Conservation (phyloP, 2,113 vertebrate genomes). For the Calcarius ornatus region DNA sequence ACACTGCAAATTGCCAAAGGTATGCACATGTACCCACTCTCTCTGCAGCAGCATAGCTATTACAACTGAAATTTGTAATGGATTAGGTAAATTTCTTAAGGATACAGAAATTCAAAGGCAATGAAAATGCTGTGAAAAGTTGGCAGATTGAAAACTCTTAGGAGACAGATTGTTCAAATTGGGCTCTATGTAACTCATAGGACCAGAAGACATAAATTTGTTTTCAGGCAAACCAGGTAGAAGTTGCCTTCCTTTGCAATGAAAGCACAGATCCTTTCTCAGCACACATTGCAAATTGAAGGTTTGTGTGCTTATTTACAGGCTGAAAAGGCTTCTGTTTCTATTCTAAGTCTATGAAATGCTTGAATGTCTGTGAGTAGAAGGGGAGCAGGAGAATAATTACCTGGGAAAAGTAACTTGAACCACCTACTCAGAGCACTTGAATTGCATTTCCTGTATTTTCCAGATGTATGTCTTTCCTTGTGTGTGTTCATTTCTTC, state of each 20-base stretch:
- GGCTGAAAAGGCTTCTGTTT: not conserved
- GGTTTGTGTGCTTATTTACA: not conserved
- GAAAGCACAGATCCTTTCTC: not conserved
- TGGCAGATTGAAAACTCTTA: not conserved
- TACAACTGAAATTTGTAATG: not conserved
- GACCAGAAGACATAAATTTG: not conserved
- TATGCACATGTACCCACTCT: fast-evolving
- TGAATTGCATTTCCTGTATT: constrained; percentile 40
- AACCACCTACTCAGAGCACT: not conserved
- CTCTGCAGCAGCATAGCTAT: not conserved
- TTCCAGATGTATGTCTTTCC: constrained; percentile 32
- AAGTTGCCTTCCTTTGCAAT: not conserved
- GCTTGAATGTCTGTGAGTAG: not conserved
- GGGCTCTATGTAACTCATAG: not conserved
- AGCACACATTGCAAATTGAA: not conserved
- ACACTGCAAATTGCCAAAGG: not conserved
- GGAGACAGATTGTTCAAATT: not conserved
- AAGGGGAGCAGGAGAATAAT: not conserved
- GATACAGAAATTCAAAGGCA: not conserved
- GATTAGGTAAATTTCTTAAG: not conserved
- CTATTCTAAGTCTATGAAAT: not conserved
- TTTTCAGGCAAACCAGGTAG: not conserved
- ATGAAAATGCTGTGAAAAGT: not conserved
- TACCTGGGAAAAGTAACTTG: constrained; percentile 51
- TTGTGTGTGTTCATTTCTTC: not conserved